Evolutionary conservation across 1,140 invertebrate species (phyloP).

Genomic region (Caenorhabditis briggsae): DNA sequence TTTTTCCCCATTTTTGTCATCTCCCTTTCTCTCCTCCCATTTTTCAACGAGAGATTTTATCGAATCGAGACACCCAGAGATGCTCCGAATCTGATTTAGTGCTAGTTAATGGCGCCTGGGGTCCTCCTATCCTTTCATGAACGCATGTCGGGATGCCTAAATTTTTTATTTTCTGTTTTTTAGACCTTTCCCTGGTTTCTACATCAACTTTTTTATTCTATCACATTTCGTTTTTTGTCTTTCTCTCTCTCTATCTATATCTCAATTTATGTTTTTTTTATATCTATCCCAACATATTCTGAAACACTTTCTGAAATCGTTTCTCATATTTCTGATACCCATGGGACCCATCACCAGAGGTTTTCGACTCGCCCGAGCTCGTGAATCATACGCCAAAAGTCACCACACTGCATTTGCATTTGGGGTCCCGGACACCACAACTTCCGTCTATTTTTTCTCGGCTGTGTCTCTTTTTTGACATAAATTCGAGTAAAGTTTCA

Average conservation of each 20-base stretch:
- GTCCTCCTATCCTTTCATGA: constrained; percentile 27
- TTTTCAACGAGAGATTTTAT: neutral
- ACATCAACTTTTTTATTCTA: neutral
- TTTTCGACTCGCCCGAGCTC: neutral
- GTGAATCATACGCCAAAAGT: constrained; percentile 50
- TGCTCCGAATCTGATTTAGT: constrained; percentile 35
- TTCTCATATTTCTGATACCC: neutral
- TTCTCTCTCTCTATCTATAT: no score
- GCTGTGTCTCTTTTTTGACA: neutral
- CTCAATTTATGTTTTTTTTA: neutral
- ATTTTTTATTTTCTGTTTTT: neutral
- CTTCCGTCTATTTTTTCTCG: neutral
- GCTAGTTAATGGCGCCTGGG: constrained; percentile 52
- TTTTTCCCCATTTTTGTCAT: neutral
- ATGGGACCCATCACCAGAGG: constrained; percentile 28
- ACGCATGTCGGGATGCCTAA: neutral
- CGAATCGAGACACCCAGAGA: neutral
- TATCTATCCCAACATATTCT: neutral
- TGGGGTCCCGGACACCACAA: neutral
- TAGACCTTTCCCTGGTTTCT: neutral
- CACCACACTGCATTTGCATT: constrained; percentile 45
- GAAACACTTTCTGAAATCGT: neutral
- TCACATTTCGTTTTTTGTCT: neutral
- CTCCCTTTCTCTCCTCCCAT: neutral
- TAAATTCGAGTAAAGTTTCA: neutral